Conservation (phyloP, 2,113 vertebrate genomes). For the Petrocephalus zakoni region DNA sequence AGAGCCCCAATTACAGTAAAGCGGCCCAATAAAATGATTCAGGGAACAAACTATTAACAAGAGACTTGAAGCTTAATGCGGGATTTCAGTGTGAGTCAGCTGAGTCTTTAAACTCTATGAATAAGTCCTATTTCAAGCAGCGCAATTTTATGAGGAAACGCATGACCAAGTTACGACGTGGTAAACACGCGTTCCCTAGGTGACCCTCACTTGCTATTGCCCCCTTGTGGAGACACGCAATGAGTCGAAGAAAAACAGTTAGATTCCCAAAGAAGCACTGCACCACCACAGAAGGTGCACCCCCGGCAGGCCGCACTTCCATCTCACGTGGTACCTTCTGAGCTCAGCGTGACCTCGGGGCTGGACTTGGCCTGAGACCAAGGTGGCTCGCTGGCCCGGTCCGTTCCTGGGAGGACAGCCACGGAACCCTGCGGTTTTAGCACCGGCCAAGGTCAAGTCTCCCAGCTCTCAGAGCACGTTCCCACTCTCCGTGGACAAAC, state of each 20-base stretch:
- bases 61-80: background rate
- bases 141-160: background rate
- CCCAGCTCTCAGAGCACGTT: background rate
- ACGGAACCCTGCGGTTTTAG: slow-evolving; percentile 23
- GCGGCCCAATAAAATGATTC: background rate
- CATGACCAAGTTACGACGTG: background rate
- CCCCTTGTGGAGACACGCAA: background rate
- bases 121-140: background rate
- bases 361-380: slow-evolving; percentile 5
- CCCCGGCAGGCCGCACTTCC: slow-evolving; percentile 5
- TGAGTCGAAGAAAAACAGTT: slow-evolving; percentile 5
- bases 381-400: slow-evolving; percentile 27
- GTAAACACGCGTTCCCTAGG: background rate
- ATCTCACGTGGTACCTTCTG: slow-evolving; percentile 52
- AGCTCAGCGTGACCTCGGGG: slow-evolving; percentile 55
- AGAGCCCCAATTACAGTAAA: background rate
- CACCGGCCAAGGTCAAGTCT: background rate
- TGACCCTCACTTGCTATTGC: background rate
- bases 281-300: background rate
- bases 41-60: background rate
- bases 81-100: background rate
- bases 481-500: background rate
- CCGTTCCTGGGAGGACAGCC: slow-evolving; percentile 32
- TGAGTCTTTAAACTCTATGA: background rate
- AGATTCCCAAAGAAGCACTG: background rate